Percentiles rank a stretch among this genome's conserved stretches.
phyloP scores from a whole-genome alignment of 2,113 vertebrate genomes.

The Entelurus aequoreus region DNA sequence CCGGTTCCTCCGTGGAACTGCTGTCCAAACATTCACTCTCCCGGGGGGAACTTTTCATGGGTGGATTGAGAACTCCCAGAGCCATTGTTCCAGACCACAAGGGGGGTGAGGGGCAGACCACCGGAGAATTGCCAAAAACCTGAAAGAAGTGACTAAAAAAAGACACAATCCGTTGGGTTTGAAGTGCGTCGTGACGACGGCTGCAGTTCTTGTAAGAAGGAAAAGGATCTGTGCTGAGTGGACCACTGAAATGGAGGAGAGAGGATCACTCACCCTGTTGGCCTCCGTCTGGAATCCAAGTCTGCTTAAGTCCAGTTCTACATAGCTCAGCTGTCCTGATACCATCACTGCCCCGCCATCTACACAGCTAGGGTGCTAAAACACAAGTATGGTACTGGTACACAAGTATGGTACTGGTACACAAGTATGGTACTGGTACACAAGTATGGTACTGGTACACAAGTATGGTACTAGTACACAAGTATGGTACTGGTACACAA shows the following conservation, averaged over 20 bases:
- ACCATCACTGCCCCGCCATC: no score
- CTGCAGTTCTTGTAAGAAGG: slow-evolving; percentile 14
- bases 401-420: no score
- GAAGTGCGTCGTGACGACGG: slow-evolving; percentile 4
- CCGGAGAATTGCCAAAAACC: not conserved
- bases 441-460: no score
- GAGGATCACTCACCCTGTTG: slow-evolving; percentile 51
- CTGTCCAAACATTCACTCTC: slow-evolving; percentile 67
- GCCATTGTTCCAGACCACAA: slow-evolving; percentile 65
- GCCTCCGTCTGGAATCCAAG: slow-evolving; percentile 30
- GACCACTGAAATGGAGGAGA: slow-evolving; percentile 15
- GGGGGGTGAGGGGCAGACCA: not conserved
- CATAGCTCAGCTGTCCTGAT: no score
- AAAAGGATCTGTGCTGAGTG: slow-evolving; percentile 8
- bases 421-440: no score
- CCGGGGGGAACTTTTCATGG: slow-evolving; percentile 74
- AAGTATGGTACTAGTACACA: no score
- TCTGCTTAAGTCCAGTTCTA: slow-evolving; percentile 28
- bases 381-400: no score
- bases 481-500: no score
- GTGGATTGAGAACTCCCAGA: slow-evolving; percentile 55
- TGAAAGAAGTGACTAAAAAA: not conserved
- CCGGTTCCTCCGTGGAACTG: slow-evolving; percentile 67
- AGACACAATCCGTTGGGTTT: slow-evolving; percentile 8
- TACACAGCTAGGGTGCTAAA: no score